These are phyloP conservation scores for Tenebrosternarchus preto DNA, from an alignment of 2,113 vertebrate species.

Conservation along the genomic window DNA sequence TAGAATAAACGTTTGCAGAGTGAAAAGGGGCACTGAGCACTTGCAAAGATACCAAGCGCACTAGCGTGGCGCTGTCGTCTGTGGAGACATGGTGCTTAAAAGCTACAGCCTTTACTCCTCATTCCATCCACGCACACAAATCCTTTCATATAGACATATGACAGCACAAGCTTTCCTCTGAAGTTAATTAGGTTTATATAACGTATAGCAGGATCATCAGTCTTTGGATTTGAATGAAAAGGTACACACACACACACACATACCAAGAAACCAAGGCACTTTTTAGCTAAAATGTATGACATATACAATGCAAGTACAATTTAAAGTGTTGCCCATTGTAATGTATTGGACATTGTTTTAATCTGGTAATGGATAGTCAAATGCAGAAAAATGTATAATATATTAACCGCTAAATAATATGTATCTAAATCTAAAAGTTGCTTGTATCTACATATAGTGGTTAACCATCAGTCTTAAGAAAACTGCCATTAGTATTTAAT, in stretches of 20 bases:
- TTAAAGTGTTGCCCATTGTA: not conserved
- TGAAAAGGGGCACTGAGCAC: conserved; percentile 21
- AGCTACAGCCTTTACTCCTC: not conserved
- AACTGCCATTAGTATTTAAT: no score
- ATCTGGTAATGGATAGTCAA: not conserved
- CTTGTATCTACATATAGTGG: not conserved
- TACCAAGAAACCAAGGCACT: not conserved
- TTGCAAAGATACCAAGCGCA: conserved; percentile 15
- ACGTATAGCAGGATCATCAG: not conserved
- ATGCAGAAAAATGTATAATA: not conserved
- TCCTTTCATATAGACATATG: conserved; percentile 8
- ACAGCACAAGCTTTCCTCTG: not conserved
- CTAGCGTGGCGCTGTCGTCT: not conserved
- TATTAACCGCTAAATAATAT: not conserved
- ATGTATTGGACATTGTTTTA: conserved; percentile 2
- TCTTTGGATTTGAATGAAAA: not conserved
- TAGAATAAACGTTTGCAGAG: conserved; percentile 20
- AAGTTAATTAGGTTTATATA: conserved; percentile 24
- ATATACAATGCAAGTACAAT: no score
- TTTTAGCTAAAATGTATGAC: no score
- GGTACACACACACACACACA: not conserved
- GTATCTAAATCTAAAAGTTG: not conserved
- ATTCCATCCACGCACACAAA: not conserved
- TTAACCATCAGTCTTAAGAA: not conserved
- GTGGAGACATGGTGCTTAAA: conserved; percentile 6